Conservation (phyloP, 2,797 vertebrate species). For the Sebastes hubbsi region DNA sequence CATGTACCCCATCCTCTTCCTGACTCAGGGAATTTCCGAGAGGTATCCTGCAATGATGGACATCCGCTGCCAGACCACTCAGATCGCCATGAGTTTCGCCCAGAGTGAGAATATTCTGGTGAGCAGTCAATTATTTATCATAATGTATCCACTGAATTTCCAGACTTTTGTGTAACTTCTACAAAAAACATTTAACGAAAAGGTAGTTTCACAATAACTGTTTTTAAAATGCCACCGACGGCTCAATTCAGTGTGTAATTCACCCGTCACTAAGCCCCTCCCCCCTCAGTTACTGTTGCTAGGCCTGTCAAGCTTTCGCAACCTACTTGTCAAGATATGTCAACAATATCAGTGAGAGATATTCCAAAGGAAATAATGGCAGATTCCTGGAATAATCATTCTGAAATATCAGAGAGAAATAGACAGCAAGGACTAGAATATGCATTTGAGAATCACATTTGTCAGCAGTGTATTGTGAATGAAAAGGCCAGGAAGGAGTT, state of each 20-base stretch:
- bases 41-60: slow-evolving; percentile 96
- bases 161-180: background rate
- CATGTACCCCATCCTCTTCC: slow-evolving; percentile 96
- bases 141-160: background rate
- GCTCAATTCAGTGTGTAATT: background rate
- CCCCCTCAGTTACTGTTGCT: too few species aligned
- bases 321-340: too few species aligned
- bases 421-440: too few species aligned
- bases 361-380: too few species aligned
- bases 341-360: too few species aligned
- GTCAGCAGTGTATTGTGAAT: too few species aligned
- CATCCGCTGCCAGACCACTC: slow-evolving; percentile 91
- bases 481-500: too few species aligned
- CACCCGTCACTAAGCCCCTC: too few species aligned
- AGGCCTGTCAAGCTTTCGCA: too few species aligned
- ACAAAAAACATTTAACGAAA: background rate
- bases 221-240: background rate
- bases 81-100: slow-evolving; percentile 95
- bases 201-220: background rate
- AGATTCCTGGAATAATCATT: too few species aligned
- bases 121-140: slow-evolving; percentile 54
- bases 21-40: slow-evolving; percentile 93
- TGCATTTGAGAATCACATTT: too few species aligned
- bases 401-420: too few species aligned
- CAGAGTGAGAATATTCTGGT: slow-evolving; percentile 97